phyloP scores from a whole-genome alignment of 2,888 invertebrate species.

The Lampropteryx suffumata region DNA sequence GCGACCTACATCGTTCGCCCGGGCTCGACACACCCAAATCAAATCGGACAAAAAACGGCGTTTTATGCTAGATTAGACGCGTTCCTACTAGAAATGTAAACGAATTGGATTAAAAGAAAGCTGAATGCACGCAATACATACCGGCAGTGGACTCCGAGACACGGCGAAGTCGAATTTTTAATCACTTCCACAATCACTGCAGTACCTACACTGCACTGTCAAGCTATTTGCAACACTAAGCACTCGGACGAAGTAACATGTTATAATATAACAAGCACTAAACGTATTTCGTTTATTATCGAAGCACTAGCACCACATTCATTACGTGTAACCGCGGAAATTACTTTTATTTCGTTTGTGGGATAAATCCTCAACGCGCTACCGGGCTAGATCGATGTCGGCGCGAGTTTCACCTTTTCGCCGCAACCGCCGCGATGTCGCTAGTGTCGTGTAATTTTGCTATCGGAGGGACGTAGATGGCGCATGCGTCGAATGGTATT shows the following conservation, averaged over 20 bases:
- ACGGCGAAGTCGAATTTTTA: slow-evolving; percentile 54
- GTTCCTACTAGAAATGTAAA: slow-evolving; percentile 50
- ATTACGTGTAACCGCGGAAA: slow-evolving; percentile 67
- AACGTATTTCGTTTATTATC: slow-evolving; percentile 58
- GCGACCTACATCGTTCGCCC: slow-evolving; percentile 51
- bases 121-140: slow-evolving; percentile 58
- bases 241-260: slow-evolving; percentile 71
- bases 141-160: slow-evolving; percentile 65
- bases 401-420: slow-evolving; percentile 60
- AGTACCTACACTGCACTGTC: slow-evolving; percentile 46
- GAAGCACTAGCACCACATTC: slow-evolving; percentile 77
- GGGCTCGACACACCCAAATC: slow-evolving; percentile 72
- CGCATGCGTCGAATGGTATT: slow-evolving; percentile 44
- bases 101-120: slow-evolving; percentile 49
- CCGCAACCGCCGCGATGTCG: slow-evolving; percentile 56
- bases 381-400: slow-evolving; percentile 78
- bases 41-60: slow-evolving; percentile 39
- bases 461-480: slow-evolving; percentile 52
- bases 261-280: slow-evolving; percentile 69
- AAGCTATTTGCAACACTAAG: slow-evolving; percentile 74
- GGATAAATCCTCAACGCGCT: slow-evolving; percentile 64
- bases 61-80: slow-evolving; percentile 38
- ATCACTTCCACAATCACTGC: slow-evolving; percentile 67
- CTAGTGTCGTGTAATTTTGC: slow-evolving; percentile 23
- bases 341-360: slow-evolving; percentile 69